Conservation (phyloP, 2,888 invertebrate genomes). For the Loripinus fragilis region DNA sequence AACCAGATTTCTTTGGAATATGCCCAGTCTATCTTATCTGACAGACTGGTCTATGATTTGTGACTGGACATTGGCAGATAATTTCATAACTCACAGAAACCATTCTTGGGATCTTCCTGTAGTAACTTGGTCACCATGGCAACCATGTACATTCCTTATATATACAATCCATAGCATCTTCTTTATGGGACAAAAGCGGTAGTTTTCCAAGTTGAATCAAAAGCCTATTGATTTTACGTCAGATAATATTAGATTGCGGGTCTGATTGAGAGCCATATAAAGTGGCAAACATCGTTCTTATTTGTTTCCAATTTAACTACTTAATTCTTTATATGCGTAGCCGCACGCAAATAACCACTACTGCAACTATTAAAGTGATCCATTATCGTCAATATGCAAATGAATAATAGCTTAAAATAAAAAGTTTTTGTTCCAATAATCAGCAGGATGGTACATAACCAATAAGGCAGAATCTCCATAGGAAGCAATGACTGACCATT, state of each 20-base stretch:
- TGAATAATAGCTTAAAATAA: constrained; percentile 16
- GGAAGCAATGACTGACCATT: too few species aligned
- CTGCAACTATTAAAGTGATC: constrained; percentile 16
- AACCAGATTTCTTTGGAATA: too few species aligned
- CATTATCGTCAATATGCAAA: constrained; percentile 23
- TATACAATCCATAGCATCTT: constrained; percentile 46
- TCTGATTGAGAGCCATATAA: constrained; percentile 60
- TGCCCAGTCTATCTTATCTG: too few species aligned
- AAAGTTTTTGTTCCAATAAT: background rate
- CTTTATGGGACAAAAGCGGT: constrained; percentile 30
- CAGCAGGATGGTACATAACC: background rate
- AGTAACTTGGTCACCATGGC: background rate
- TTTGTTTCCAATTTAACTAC: constrained; percentile 50
- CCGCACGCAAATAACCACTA: constrained; percentile 46
- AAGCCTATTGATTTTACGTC: constrained; percentile 58
- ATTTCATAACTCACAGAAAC: constrained; percentile 2
- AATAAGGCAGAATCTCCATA: background rate
- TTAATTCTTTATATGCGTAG: constrained; percentile 28
- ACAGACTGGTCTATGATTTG: too few species aligned
- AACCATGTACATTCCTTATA: constrained; percentile 4
- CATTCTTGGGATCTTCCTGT: background rate
- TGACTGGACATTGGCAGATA: background rate
- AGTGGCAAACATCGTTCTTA: constrained; percentile 58
- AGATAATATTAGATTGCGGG: constrained; percentile 54
- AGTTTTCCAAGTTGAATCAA: constrained; percentile 50